A percentile compares a stretch with the other conserved stretches of the same genome.
These are phyloP conservation scores for Yoshiicerus persimilis DNA, from an alignment of 1,140 invertebrate species.

Conservation along the genomic window DNA sequence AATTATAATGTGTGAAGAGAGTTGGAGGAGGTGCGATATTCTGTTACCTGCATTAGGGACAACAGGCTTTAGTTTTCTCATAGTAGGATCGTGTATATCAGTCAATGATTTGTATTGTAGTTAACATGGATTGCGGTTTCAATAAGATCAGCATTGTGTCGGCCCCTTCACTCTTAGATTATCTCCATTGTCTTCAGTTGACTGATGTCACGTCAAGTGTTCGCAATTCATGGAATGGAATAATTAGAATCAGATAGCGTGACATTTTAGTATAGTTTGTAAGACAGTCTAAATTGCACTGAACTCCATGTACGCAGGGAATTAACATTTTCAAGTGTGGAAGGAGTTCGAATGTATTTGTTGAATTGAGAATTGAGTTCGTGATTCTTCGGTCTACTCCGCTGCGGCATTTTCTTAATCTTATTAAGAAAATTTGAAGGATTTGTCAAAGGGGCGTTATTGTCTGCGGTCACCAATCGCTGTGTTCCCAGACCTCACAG, in stretches of 20 bases:
- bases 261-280: background rate
- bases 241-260: background rate
- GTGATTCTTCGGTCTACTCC: background rate
- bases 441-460: conserved; percentile 43
- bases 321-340: background rate
- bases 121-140: background rate
- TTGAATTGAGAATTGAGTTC: background rate
- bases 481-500: conserved; percentile 36
- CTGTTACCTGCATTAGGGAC: background rate
- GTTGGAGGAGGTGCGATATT: background rate
- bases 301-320: background rate
- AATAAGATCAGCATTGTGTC: background rate
- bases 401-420: conserved; percentile 28
- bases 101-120: background rate
- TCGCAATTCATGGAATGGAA: background rate
- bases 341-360: background rate
- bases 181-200: background rate
- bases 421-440: conserved; percentile 45
- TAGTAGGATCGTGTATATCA: background rate
- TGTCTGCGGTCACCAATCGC: conserved; percentile 25
- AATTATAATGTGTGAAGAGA: background rate
- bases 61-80: background rate
- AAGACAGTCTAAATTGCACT: background rate
- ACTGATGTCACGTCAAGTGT: conserved; percentile 9
- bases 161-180: background rate